Base-by-base conservation (phyloP, 2,888 invertebrate genomes). In the Tuberolachnus salignus region DNA sequence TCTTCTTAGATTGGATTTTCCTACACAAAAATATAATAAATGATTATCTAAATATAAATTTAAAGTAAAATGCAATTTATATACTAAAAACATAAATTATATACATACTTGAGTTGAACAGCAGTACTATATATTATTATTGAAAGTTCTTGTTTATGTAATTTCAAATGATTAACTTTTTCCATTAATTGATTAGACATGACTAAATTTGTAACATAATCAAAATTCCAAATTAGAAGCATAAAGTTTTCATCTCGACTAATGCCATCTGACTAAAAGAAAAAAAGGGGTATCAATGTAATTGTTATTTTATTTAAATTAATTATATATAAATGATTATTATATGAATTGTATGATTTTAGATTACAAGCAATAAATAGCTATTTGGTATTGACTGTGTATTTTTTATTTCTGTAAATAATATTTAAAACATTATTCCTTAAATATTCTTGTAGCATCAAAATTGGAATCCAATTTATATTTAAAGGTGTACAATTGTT, bases 301-400 rank as follows among this genome's bases (percentile, higher is more conserved):
- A 34, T 34, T n/a, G n/a, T n/a, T n/a, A n/a, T n/a, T 42, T 42
- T 0, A 53, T 34, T 42, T 53, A 51, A 3, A 66, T 3, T 49
- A 26, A 10, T 49, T 71, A 11, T 57, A n/a, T 8, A 46, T 9
- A 4, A 61, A 34, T 19, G 23, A 16, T 23, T 66, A 9, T 46
- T 19, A n/a, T 70, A 6, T 55, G 23, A 8, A 46, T 19, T 11
- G 23, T 71, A 2, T 23, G 46, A 14, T 87, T 85, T 57, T 86
- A 84, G 13, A 83, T 83, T 1, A 87, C 87, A 80, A 86, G 86
- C 14, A 88, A 82, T 0, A 88, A 83, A 0, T 89, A 82, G 88
- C 87, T 11, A 88, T 21, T 0, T 83, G 82, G 34, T 34, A 42
- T 86, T 85, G 57, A 81, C 84, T 70, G 71, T 46, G 55, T 49